Conservation (phyloP, 2,113 vertebrate genomes). For the Thamnophis sirtalis region DNA sequence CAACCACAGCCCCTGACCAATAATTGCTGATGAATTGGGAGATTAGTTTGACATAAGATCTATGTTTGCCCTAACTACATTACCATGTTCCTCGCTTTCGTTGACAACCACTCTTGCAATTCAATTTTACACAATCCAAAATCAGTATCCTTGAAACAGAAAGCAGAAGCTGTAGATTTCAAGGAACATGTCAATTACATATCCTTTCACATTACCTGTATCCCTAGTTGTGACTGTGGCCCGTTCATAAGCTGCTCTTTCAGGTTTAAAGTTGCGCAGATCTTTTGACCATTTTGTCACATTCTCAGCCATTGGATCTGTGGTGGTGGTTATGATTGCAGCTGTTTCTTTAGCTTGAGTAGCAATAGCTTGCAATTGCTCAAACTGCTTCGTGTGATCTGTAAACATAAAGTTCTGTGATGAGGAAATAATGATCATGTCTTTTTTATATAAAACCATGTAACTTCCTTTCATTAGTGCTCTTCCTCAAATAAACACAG, state of each 20-base stretch:
- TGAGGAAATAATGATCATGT: not conserved
- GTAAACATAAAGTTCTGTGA: conserved; percentile 1
- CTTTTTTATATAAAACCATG: not conserved
- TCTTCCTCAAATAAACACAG: not conserved
- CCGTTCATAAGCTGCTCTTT: conserved; percentile 74
- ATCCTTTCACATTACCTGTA: conserved; percentile 73
- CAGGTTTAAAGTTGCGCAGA: conserved; percentile 79
- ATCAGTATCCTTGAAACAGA: not conserved
- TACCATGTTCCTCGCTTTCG: not conserved
- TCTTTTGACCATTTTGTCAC: conserved; percentile 82
- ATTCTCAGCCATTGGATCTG: conserved; percentile 75
- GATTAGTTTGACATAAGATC: not conserved
- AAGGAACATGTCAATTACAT: not conserved
- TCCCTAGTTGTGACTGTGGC: conserved; percentile 81
- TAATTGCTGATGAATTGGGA: not conserved
- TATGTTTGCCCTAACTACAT: not conserved
- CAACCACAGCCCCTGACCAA: not conserved
- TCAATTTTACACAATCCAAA: not conserved
- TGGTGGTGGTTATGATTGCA: conserved; percentile 68
- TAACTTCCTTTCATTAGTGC: not conserved
- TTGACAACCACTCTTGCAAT: not conserved
- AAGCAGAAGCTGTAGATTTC: not conserved
- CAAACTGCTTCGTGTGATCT: conserved; percentile 76
- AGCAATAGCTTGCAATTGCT: conserved; percentile 72
- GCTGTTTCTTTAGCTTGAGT: conserved; percentile 75